phyloP scores from a whole-genome alignment of 2,797 vertebrate genomes.

The Chiroxiphia lanceolata region DNA sequence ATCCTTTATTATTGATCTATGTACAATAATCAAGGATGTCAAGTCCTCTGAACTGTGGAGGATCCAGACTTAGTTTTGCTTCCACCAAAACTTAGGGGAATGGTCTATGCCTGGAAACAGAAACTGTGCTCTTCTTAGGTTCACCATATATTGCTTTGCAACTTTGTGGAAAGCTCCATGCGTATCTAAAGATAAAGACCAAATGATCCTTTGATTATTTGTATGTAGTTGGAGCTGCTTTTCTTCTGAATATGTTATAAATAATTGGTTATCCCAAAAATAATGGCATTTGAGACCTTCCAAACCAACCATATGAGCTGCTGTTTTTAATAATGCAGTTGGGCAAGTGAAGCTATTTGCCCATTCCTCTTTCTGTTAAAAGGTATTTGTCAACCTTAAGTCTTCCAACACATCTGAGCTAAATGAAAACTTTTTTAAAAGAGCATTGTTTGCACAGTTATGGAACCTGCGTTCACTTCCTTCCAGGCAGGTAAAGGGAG shows the following conservation, averaged over 20 bases:
- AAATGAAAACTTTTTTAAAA: background rate
- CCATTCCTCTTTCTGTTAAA: background rate
- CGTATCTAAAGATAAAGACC: background rate
- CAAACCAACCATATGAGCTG: background rate
- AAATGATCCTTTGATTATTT: background rate
- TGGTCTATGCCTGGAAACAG: background rate
- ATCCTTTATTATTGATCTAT: background rate
- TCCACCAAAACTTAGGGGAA: background rate
- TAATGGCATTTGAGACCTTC: background rate
- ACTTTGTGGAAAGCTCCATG: background rate
- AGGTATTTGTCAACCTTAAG: background rate
- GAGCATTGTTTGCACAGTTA: background rate
- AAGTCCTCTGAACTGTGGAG: background rate
- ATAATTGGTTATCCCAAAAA: background rate
- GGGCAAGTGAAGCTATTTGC: background rate
- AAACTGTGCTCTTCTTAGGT: background rate
- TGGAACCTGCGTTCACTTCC: background rate
- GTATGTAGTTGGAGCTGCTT: background rate
- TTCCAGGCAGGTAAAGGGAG: background rate
- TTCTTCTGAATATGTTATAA: background rate
- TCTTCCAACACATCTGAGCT: background rate
- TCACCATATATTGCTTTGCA: background rate
- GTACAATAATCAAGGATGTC: background rate
- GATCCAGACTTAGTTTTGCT: background rate
- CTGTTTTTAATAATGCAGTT: background rate